Conservation (phyloP, 2,113 vertebrate species). For the Nothocercus julius region DNA sequence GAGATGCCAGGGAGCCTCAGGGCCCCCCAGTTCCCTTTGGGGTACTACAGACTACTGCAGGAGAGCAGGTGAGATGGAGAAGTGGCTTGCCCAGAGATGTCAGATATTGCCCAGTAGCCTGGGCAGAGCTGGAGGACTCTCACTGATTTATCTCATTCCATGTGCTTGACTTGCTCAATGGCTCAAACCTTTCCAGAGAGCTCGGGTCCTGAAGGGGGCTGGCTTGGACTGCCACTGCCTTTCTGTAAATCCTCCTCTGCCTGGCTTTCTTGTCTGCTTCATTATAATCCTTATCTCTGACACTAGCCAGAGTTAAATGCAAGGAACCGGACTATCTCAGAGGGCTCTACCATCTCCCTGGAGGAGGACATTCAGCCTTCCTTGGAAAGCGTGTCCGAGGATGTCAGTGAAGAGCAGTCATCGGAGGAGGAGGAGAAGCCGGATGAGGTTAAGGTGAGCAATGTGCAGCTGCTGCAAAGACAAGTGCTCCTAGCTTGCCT, state of each 20-base stretch:
- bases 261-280: too few species aligned
- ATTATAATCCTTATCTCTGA: not conserved
- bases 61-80: constrained; percentile 62
- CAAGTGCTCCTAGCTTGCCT: not conserved
- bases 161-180: fast-evolving
- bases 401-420: not conserved
- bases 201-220: too few species aligned
- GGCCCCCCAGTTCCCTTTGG: not conserved
- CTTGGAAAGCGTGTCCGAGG: not conserved
- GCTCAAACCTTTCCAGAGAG: not conserved
- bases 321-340: not conserved
- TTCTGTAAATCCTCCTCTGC: not conserved
- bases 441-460: constrained; percentile 58
- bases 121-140: not conserved
- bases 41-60: not conserved
- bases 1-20: not conserved
- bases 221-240: not conserved
- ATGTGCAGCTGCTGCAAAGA: fast-evolving
- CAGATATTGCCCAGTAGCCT: fast-evolving
- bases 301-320: constrained; percentile 13
- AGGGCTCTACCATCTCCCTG: constrained; percentile 52
- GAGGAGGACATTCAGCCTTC: constrained; percentile 23
- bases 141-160: not conserved
- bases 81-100: too few species aligned
- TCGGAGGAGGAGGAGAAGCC: not conserved